Evolutionary conservation across 2,113 vertebrate genomes (phyloP).

Genomic region (Isichthys henryi): DNA sequence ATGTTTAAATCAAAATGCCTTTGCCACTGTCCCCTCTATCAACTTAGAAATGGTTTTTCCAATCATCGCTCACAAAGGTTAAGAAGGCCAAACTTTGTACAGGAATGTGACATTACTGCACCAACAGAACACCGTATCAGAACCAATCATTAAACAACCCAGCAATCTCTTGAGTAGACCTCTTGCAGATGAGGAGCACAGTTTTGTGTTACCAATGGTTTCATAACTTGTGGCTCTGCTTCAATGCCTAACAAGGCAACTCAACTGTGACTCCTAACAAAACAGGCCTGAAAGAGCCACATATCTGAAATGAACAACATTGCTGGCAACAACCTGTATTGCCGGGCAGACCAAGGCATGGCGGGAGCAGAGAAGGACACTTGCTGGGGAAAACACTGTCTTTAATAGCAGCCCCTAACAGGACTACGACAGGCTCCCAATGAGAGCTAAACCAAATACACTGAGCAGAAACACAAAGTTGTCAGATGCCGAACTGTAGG

Average conservation of each 20-base stretch:
- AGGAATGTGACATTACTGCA: neutral
- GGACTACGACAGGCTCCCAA: too few relatives aligned
- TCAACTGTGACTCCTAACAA: conserved; percentile 38
- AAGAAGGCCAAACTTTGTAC: neutral
- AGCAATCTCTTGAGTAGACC: neutral
- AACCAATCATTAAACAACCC: neutral
- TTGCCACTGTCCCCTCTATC: neutral
- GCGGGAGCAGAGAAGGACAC: too few relatives aligned
- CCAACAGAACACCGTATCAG: neutral
- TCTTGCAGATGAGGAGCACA: neutral
- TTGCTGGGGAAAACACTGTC: too few relatives aligned
- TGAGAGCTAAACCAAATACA: too few relatives aligned
- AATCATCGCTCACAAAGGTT: neutral
- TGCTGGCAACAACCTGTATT: conserved; percentile 24
- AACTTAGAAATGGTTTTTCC: neutral
- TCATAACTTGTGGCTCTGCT: neutral
- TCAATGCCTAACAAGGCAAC: neutral
- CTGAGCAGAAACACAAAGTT: too few relatives aligned
- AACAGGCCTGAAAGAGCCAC: conserved; percentile 19
- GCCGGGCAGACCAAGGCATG: too few relatives aligned
- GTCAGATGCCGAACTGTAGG: too few relatives aligned
- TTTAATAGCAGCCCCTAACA: too few relatives aligned
- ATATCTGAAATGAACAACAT: conserved; percentile 38
- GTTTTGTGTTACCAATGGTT: neutral
- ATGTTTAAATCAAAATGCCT: neutral